These are phyloP conservation scores for Acheta domesticus DNA, from an alignment of 2,888 invertebrate species.

Conservation along the genomic window DNA sequence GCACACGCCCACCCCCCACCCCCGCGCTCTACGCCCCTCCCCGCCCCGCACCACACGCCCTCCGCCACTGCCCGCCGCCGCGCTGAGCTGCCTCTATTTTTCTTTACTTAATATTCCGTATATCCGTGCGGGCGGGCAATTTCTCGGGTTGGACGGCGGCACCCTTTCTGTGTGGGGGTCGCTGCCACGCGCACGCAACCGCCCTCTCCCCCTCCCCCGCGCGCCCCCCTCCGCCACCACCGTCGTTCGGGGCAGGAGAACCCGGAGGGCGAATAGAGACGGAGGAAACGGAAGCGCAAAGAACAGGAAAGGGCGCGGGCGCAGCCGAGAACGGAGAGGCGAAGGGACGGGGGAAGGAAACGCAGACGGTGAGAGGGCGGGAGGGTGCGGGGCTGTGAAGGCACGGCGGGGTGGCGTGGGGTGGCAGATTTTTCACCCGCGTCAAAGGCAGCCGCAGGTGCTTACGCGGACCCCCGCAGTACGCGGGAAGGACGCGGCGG, in stretches of 20 bases:
- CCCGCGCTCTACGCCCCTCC: neutral
- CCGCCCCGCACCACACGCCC: neutral
- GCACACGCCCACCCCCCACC: neutral
- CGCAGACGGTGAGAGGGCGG: neutral
- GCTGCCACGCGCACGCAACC: conserved; percentile 9
- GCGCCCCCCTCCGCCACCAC: neutral
- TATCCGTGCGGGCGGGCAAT: conserved; percentile 18
- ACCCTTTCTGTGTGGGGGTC: neutral
- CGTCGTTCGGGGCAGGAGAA: neutral
- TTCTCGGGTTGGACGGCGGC: neutral
- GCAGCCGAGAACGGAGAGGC: neutral
- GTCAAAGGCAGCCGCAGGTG: conserved; percentile 18
- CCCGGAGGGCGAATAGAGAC: too few species aligned
- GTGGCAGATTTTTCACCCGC: conserved; percentile 9
- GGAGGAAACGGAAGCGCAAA: too few species aligned
- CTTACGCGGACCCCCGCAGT: neutral
- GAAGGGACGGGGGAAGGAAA: neutral
- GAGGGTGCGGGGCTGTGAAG: neutral
- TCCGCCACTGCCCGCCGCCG: neutral
- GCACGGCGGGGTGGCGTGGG: neutral
- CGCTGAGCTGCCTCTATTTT: conserved; percentile 18
- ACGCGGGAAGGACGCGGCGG: neutral
- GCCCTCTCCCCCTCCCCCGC: neutral
- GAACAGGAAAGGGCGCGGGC: too few species aligned
- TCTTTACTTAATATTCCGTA: conserved; percentile 18